Percentiles rank a stretch among this genome's conserved stretches.
Conservation (phyloP, 2,888 invertebrate species). For the Eilema depressum region DNA sequence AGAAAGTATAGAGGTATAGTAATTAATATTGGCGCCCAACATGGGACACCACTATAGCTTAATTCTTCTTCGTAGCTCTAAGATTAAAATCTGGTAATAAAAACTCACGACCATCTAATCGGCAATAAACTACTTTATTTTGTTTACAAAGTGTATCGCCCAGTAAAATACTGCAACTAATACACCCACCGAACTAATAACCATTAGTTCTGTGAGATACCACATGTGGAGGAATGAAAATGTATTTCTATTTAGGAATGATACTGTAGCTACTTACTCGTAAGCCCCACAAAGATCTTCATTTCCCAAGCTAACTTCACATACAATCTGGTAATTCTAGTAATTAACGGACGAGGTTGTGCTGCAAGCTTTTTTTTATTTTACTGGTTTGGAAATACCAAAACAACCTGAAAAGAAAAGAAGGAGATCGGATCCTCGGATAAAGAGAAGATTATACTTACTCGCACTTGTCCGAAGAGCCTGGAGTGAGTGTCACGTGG, state of each 20-base stretch:
- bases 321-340: no score
- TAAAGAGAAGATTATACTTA: constrained; percentile 13
- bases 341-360: no score
- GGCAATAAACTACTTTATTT: not conserved
- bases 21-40: not conserved
- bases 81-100: not conserved
- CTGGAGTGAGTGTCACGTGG: constrained; percentile 88
- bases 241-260: no score
- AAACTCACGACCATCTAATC: not conserved
- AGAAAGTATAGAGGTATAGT: no score
- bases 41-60: not conserved
- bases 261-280: no score
- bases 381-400: no score
- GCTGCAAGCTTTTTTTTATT: no score
- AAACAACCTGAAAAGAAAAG: no score
- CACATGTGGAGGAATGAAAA: no score
- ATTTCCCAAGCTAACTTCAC: no score
- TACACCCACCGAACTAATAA: not conserved
- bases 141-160: not conserved
- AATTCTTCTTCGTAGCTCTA: not conserved
- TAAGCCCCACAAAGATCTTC: no score
- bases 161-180: not conserved
- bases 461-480: constrained; percentile 84
- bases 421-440: not conserved
- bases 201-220: not conserved